These are phyloP conservation scores for Siniperca scherzeri DNA, from an alignment of 2,797 vertebrate genomes.

Conservation along the genomic window DNA sequence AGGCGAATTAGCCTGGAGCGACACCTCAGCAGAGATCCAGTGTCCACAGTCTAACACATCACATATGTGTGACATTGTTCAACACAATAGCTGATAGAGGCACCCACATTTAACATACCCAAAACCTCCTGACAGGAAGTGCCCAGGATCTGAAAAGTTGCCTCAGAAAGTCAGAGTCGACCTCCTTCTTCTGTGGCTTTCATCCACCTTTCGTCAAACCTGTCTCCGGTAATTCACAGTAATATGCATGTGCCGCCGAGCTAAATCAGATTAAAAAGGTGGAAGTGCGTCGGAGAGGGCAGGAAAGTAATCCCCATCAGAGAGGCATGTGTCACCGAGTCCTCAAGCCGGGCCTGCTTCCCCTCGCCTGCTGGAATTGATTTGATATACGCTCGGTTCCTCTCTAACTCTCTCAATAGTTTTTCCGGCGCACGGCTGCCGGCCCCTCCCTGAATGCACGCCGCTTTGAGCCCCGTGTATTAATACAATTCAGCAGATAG, in stretches of 20 bases:
- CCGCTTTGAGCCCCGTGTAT: conserved; percentile 61
- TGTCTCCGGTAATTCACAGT: conserved; percentile 54
- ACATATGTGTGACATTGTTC: conserved; percentile 47
- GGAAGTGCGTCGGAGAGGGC: conserved; percentile 59
- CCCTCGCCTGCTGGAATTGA: conserved; percentile 67
- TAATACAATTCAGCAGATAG: conserved; percentile 77
- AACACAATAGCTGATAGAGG: conserved; percentile 39
- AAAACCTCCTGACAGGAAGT: conserved; percentile 29
- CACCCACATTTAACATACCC: not conserved
- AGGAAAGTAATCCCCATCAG: conserved; percentile 66
- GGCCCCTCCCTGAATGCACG: conserved; percentile 43
- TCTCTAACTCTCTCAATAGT: conserved; percentile 56
- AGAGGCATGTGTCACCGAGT: conserved; percentile 66
- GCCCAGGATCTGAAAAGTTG: conserved; percentile 37
- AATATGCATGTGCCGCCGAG: conserved; percentile 64
- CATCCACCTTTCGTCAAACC: conserved; percentile 62
- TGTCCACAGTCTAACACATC: conserved; percentile 51
- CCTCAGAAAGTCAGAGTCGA: conserved; percentile 38
- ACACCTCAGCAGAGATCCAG: conserved; percentile 36
- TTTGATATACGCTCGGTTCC: conserved; percentile 72
- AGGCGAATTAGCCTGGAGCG: conserved; percentile 44
- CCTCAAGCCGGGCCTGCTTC: conserved; percentile 51
- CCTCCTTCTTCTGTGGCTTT: conserved; percentile 50
- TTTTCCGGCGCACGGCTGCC: conserved; percentile 34
- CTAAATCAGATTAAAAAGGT: conserved; percentile 71